phyloP scores from a whole-genome alignment of 2,113 vertebrate genomes.

The Melanotaenia duboulayi region DNA sequence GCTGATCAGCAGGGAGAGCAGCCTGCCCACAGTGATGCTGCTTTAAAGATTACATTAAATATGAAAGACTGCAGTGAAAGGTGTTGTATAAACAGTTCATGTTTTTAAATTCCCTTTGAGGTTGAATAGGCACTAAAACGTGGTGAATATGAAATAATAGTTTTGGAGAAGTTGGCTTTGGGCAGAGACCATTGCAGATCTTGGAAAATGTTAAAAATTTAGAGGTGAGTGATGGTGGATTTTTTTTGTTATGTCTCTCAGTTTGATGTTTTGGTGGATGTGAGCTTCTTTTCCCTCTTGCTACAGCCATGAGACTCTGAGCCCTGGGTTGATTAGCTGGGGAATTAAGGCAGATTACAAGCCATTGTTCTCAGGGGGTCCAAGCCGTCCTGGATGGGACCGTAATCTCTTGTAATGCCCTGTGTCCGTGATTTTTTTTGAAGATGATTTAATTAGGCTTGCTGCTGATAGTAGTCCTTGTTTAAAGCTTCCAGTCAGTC shows the following conservation, averaged over 20 bases:
- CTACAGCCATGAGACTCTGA: slow-evolving; percentile 39
- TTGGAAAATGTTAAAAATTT: slow-evolving; percentile 28
- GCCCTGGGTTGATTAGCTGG: slow-evolving; percentile 68
- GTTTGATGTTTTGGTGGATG: slow-evolving; percentile 36
- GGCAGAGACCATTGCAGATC: slow-evolving; percentile 5
- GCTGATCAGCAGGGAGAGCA: slow-evolving; percentile 36
- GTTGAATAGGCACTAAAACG: slow-evolving; percentile 17
- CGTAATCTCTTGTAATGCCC: slow-evolving; percentile 79
- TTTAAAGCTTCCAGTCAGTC: slow-evolving; percentile 28
- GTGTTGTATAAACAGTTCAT: slow-evolving; percentile 17
- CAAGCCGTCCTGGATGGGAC: slow-evolving; percentile 35
- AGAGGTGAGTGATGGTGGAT: slow-evolving; percentile 10
- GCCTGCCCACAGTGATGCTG: slow-evolving; percentile 14
- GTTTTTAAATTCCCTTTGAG: background rate
- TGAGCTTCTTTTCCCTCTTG: slow-evolving; percentile 30
- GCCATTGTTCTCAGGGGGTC: slow-evolving; percentile 70
- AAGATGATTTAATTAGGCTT: slow-evolving; percentile 77
- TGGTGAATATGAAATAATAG: slow-evolving; percentile 26
- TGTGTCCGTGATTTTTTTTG: slow-evolving; percentile 65
- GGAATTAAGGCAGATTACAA: slow-evolving; percentile 79
- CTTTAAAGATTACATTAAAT: slow-evolving; percentile 46
- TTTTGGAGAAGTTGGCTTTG: slow-evolving; percentile 16
- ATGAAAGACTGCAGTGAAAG: slow-evolving; percentile 16
- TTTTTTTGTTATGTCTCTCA: slow-evolving; percentile 29
- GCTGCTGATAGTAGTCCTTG: slow-evolving; percentile 59